Evolutionary conservation across 2,113 vertebrate species (phyloP).

Genomic region (Trochalopteron elliotii): DNA sequence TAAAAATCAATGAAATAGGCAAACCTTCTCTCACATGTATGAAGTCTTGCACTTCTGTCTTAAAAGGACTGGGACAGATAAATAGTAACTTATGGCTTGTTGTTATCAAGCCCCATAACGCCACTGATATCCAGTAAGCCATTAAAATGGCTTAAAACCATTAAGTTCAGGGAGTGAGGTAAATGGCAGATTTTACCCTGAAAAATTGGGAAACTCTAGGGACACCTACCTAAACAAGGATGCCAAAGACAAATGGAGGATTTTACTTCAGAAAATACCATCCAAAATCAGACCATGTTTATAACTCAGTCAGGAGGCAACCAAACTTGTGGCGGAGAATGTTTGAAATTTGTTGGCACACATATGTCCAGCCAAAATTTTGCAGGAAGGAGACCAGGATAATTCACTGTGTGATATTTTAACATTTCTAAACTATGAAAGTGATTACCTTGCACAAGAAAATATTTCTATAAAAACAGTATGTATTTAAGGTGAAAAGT

Average conservation of each 20-base stretch:
- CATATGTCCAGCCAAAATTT: fast-evolving
- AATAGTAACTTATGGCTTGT: background rate
- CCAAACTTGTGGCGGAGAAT: background rate
- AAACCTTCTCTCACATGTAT: background rate
- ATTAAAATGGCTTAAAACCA: background rate
- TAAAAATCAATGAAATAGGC: background rate
- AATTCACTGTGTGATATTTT: background rate
- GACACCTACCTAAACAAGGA: background rate
- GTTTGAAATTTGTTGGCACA: background rate
- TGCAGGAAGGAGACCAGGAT: background rate
- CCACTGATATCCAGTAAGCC: background rate
- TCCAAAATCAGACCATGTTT: background rate
- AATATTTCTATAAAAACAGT: background rate
- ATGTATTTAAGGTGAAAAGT: background rate
- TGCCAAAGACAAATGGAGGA: background rate
- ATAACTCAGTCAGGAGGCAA: background rate
- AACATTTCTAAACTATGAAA: background rate
- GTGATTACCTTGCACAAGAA: background rate
- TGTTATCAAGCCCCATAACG: background rate
- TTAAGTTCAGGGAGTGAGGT: background rate
- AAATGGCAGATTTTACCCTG: background rate
- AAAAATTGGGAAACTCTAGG: background rate
- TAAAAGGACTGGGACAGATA: background rate
- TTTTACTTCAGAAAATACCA: background rate
- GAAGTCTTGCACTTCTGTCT: background rate